Evolutionary conservation across 2,888 invertebrate species (phyloP).

Genomic region (Apodemia mormo): DNA sequence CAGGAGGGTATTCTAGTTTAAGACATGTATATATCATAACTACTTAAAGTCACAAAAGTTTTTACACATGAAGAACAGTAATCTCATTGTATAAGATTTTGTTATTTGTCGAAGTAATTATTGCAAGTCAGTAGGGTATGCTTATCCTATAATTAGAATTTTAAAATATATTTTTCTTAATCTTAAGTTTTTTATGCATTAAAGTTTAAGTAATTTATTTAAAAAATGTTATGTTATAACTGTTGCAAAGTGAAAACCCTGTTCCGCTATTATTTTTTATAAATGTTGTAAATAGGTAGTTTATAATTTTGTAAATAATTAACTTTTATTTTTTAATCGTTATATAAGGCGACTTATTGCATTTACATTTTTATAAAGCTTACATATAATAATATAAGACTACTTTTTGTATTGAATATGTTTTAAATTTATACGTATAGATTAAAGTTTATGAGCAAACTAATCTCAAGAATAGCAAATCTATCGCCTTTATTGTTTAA

Average conservation of each 20-base stretch:
- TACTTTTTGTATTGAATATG: not conserved
- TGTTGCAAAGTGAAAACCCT: constrained; percentile 22
- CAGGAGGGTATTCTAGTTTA: constrained; percentile 67
- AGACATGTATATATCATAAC: constrained; percentile 47
- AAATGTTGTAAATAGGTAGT: constrained; percentile 48
- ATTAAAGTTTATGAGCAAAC: not conserved
- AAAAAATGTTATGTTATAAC: constrained; percentile 12
- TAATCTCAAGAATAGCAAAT: not conserved
- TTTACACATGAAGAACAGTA: constrained; percentile 15
- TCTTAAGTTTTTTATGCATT: not conserved
- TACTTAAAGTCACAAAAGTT: constrained; percentile 30
- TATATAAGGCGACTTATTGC: constrained; percentile 8
- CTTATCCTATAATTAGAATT: not conserved
- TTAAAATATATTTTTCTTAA: not conserved
- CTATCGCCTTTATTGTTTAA: too few relatives aligned
- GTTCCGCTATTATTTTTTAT: constrained; percentile 33
- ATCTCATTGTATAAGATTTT: constrained; percentile 20
- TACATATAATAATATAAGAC: not conserved
- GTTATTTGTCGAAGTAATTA: not conserved
- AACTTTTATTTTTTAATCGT: constrained; percentile 27
- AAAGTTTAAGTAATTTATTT: constrained; percentile 13
- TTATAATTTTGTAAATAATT: constrained; percentile 54
- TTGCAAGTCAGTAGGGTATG: not conserved
- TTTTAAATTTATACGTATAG: not conserved
- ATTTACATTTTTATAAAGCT: constrained; percentile 19